Conservation (phyloP, 2,888 invertebrate genomes). For the Calephelis perditalis region DNA sequence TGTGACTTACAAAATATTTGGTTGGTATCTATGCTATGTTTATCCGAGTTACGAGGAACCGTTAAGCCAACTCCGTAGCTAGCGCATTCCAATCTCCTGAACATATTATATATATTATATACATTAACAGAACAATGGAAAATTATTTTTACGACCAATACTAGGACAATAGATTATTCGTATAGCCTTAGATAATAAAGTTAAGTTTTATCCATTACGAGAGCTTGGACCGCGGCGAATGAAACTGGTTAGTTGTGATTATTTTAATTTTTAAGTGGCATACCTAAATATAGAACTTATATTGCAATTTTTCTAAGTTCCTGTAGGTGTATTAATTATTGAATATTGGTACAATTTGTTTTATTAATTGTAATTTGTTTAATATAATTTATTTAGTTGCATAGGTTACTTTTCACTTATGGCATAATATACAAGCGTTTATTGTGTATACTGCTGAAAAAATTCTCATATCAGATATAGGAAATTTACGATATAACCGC, state of each 20-base stretch:
- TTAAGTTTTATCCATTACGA: constrained; percentile 50
- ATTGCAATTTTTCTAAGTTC: constrained; percentile 78
- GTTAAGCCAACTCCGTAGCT: constrained; percentile 43
- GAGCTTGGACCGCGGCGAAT: constrained; percentile 35
- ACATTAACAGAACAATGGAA: constrained; percentile 43
- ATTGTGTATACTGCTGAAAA: constrained; percentile 23
- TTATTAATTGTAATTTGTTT: constrained; percentile 70
- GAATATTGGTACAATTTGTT: constrained; percentile 76
- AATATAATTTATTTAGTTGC: constrained; percentile 73
- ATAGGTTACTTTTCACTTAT: constrained; percentile 43
- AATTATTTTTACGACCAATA: constrained; percentile 57
- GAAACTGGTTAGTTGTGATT: constrained; percentile 51
- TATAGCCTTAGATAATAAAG: constrained; percentile 52
- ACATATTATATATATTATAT: constrained; percentile 37
- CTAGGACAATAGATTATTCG: constrained; percentile 52
- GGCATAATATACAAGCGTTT: constrained; percentile 48
- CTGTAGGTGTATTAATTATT: constrained; percentile 76
- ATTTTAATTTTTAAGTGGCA: constrained; percentile 70
- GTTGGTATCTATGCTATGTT: constrained; percentile 20
- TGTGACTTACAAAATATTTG: constrained; percentile 49
- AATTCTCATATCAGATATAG: constrained; percentile 15
- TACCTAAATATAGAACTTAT: constrained; percentile 76
- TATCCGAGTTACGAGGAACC: constrained; percentile 14
- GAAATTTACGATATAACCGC: constrained; percentile 15
- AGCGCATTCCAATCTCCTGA: constrained; percentile 65